Conservation (phyloP, 2,888 invertebrate genomes). For the Dione juno region DNA sequence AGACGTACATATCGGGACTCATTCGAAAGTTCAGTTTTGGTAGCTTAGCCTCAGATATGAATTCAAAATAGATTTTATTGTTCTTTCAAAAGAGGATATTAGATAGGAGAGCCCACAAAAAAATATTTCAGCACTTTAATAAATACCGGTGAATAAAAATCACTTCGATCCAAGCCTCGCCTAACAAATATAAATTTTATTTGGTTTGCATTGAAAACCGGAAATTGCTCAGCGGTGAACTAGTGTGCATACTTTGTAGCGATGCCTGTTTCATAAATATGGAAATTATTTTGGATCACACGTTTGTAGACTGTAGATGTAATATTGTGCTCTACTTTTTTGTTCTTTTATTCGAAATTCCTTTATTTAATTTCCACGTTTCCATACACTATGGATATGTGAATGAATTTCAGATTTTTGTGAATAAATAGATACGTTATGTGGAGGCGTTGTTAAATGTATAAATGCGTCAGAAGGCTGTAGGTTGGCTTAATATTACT, state of each 20-base stretch:
- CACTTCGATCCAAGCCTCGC: background rate
- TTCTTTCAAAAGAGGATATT: slow-evolving; percentile 10
- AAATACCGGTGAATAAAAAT: background rate
- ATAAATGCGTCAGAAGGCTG: too few species aligned
- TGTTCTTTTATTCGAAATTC: background rate
- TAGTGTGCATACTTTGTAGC: slow-evolving; percentile 6
- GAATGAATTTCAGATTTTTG: background rate
- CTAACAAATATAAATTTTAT: slow-evolving; percentile 34
- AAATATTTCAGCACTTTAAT: slow-evolving; percentile 3
- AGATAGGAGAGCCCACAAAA: slow-evolving; percentile 6
- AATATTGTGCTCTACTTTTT: background rate
- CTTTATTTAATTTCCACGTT: background rate
- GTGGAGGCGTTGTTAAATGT: too few species aligned
- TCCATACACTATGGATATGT: background rate
- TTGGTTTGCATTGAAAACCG: slow-evolving; percentile 35
- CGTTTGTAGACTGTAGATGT: background rate
- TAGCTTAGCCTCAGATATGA: background rate
- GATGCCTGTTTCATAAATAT: slow-evolving; percentile 22
- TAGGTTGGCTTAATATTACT: too few species aligned
- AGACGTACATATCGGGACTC: background rate
- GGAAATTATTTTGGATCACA: slow-evolving; percentile 2
- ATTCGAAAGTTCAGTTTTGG: too few species aligned
- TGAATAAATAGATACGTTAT: too few species aligned
- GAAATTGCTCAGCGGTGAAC: slow-evolving; percentile 37
- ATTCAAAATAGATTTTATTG: background rate